Conservation (phyloP, 2,797 vertebrate species). For the Tarsius wallacei region DNA sequence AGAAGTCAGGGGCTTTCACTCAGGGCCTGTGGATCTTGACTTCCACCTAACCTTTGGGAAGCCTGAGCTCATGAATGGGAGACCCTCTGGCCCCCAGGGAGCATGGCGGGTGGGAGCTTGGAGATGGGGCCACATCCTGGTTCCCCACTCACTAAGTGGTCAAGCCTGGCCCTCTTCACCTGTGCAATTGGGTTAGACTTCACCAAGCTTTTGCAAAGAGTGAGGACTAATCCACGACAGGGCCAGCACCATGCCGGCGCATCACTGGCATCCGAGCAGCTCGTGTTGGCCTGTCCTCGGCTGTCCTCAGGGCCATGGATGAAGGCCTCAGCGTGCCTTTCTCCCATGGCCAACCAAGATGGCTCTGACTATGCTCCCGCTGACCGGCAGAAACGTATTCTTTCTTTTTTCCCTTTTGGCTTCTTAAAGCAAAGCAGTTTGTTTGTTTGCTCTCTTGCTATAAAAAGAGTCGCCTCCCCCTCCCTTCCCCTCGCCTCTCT, state of each 20-base stretch:
- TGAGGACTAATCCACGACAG: accelerated
- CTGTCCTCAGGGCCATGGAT: neutral
- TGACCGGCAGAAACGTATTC: accelerated
- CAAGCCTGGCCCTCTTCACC: accelerated
- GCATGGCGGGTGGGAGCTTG: accelerated
- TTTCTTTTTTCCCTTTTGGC: neutral
- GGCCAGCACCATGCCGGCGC: accelerated
- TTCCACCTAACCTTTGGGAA: neutral
- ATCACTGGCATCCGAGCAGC: accelerated
- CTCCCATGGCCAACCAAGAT: accelerated
- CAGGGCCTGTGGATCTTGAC: no score
- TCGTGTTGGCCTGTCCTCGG: neutral
- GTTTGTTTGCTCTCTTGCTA: constrained; percentile 71
- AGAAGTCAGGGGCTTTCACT: neutral
- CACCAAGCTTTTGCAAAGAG: neutral
- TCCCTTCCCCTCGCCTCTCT: neutral
- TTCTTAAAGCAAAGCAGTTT: constrained; percentile 66
- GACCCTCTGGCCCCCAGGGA: accelerated
- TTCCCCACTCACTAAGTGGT: accelerated
- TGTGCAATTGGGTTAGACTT: neutral
- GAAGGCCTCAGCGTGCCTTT: accelerated
- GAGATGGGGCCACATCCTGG: neutral
- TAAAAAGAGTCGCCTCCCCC: constrained; percentile 18
- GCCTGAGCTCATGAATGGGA: accelerated
- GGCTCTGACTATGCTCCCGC: accelerated